Base-by-base conservation (phyloP, 2,888 invertebrate species). In the Stratiomys singularior region DNA sequence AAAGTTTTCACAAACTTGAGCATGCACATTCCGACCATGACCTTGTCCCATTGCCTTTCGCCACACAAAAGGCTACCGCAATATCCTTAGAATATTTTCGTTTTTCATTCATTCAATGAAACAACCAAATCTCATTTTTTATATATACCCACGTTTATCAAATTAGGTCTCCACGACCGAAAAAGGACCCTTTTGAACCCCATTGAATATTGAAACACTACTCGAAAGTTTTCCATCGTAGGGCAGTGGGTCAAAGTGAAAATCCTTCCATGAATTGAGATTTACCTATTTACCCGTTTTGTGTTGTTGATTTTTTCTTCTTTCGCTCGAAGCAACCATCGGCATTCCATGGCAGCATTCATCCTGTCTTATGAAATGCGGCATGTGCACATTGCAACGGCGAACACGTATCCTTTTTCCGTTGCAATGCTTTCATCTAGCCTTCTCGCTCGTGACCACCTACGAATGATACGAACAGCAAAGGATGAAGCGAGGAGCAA, bases 221-320 rank as follows among this genome's bases (percentile, higher is more conserved):
- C 52, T 52, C 15, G 15, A 5, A 18, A 13, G 3, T 52, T 13
- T 15, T 15, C n/a, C n/a, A 18, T 28, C 21, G 2, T 28, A 18
- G n/a, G 58, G 66, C 44, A 66, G 28, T 66, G 37, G 66, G 66
- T 66, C 66, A 66, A 66, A 18, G 23, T 15, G n/a, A 66, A 52
- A 63, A 63, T 63, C 27, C 63, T n/a, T 52, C 18, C 4, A 18
- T 18, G n/a, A 18, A 11, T 63, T 27, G 11, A 27, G 25, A 63
- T 63, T 63, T 25, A 63, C 66, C 64, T 64, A 28, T 27, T 27
- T 28, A 64, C 28, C 28, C 64, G 28, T 28, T 64, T 64, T n/a
- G n/a, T 4, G 21, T 58, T 25, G 18, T 11, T 58, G 13, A 9
- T 13, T n/a, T n/a, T n/a, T n/a, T n/a, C n/a, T n/a, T n/a, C n/a